Conservation (phyloP, 2,888 invertebrate genomes). For the Hecatera dysodea region DNA sequence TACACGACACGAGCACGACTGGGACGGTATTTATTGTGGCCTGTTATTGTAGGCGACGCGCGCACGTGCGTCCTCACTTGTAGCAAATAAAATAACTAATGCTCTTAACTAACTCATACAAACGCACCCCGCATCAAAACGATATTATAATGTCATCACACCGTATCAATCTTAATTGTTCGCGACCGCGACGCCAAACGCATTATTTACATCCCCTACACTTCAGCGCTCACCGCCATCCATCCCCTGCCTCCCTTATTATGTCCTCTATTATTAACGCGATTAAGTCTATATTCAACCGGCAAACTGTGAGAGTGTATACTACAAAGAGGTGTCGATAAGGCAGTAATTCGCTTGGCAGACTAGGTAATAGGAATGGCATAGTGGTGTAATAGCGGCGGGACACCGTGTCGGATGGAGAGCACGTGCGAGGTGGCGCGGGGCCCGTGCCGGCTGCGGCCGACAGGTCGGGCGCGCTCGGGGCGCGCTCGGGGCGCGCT, state of each 20-base stretch:
- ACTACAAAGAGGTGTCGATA: slow-evolving; percentile 17
- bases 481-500: neutral
- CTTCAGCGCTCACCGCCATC: slow-evolving; percentile 13
- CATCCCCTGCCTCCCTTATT: neutral
- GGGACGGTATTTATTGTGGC: no score
- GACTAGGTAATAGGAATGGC: slow-evolving; percentile 71
- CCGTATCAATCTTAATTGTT: slow-evolving; percentile 83
- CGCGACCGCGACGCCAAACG: slow-evolving; percentile 75
- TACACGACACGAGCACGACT: neutral
- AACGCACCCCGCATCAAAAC: slow-evolving; percentile 75
- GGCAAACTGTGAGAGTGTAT: neutral
- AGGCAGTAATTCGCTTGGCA: slow-evolving; percentile 37
- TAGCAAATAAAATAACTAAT: slow-evolving; percentile 65
- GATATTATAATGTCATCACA: slow-evolving; percentile 85
- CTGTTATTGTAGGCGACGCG: slow-evolving; percentile 17
- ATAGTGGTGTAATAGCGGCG: slow-evolving; percentile 73
- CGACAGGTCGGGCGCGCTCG: no score
- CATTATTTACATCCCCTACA: slow-evolving; percentile 67
- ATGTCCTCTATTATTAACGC: slow-evolving; percentile 6
- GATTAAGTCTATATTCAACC: slow-evolving; percentile 26
- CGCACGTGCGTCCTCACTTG: slow-evolving; percentile 58
- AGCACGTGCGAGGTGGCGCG: slow-evolving; percentile 77
- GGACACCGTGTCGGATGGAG: slow-evolving; percentile 64
- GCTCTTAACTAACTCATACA: slow-evolving; percentile 70
- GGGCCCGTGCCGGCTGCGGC: slow-evolving; percentile 22